Evolutionary conservation across 1,140 invertebrate species (phyloP).

Genomic region (Anoplophora glabripennis): DNA sequence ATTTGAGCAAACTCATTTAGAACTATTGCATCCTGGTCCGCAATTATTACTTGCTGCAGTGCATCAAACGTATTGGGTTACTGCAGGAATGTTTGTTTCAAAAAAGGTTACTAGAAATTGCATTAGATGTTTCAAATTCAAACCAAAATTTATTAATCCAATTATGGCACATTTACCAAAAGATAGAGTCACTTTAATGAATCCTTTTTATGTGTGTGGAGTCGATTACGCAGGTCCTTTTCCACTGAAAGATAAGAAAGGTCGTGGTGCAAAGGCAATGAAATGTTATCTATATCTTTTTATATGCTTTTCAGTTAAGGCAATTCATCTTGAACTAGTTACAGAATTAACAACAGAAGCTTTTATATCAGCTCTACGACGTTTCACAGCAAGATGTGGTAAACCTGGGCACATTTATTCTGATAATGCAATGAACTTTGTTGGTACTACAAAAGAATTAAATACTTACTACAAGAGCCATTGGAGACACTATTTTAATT

Average conservation of each 20-base stretch:
- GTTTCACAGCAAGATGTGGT: constrained; percentile 36
- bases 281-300: constrained; percentile 34
- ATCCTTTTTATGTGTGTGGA: constrained; percentile 33
- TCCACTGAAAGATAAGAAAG: constrained; percentile 10
- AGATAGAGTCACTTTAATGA: constrained; percentile 18
- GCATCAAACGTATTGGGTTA: too few relatives aligned
- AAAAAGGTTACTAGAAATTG: constrained; percentile 17
- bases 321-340: constrained; percentile 40
- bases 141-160: too few relatives aligned
- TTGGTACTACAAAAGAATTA: constrained; percentile 31
- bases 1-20: too few relatives aligned
- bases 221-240: constrained; percentile 45
- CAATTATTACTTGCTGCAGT: too few relatives aligned
- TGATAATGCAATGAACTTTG: constrained; percentile 39
- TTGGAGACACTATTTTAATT: constrained; percentile 26
- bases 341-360: constrained; percentile 27
- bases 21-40: too few relatives aligned
- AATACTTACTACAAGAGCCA: constrained; percentile 33
- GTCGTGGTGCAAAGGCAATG: constrained; percentile 15
- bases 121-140: constrained; percentile 25
- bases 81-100: constrained; percentile 24
- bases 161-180: constrained; percentile 23
- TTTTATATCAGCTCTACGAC: constrained; percentile 30
- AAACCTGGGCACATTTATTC: constrained; percentile 25
- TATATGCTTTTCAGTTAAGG: constrained; percentile 21